Base-by-base conservation (phyloP, 2,888 invertebrate species). In the Unio pictorum region DNA sequence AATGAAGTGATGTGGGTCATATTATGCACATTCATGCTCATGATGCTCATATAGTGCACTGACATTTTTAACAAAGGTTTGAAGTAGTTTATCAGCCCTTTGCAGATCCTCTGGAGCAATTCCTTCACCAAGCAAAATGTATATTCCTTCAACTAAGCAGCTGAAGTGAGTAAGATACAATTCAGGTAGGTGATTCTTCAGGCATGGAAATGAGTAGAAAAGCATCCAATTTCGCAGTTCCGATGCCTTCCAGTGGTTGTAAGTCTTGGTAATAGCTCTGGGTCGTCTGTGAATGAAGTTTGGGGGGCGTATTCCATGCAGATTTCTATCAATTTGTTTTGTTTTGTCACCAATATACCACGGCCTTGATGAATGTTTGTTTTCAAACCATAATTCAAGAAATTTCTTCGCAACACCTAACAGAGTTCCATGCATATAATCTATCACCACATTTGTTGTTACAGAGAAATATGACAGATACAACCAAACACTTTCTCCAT, bases 231-330 rank as follows among this genome's bases (percentile, higher is more conserved):
- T 69, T 56, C 68, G 55, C 4, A 73, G 28, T 69, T 78, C 78
- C 59, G 78, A 76, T 56, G 78, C 76, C 34, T 76, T 79, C 74
- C 69, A 76, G 57, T 76, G 71, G 3, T 65, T 45, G 55, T 66
- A 64, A 17, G 67, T 73, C 18, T 68, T 65, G 1, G 68, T 64
- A 23, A 78, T n/a, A 18, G 28, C 58, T 15, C 74, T 20, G 20
- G 75, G 75, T 28, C 18, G 34, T 45, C 77, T 30, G 28, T 71
- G 64, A 20, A 75, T 64, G 8, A 69, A 54, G 30, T 73, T 71
- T 17, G 66, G 71, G 26, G 73, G 73, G 23, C 71, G 54, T 11
- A 77, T 73, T n/a, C 30, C n/a, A 34, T 45, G 61, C 28, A 77
- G 23, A 8, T 30, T 17, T n/a, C 59, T 64, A 28, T 77, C 73